Evolutionary conservation across 2,797 vertebrate species (phyloP).

Genomic region (Schizopygopsis pylzovi): DNA sequence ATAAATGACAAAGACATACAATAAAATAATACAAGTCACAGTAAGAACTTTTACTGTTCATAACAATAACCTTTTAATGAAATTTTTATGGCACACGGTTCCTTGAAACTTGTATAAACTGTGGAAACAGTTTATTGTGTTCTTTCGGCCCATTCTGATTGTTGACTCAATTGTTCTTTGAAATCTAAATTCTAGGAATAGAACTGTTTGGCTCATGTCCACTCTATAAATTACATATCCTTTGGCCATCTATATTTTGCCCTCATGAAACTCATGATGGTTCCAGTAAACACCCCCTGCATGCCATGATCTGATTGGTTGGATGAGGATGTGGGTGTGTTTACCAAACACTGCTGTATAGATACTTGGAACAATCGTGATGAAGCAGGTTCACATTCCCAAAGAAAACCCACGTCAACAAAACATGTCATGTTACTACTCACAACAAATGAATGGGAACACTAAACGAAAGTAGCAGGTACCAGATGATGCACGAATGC

Average conservation of each 20-base stretch:
- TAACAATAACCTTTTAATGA: background rate
- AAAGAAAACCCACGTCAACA: background rate
- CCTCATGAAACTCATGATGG: conserved; percentile 5
- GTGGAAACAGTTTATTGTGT: conserved; percentile 19
- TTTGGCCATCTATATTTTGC: conserved; percentile 21
- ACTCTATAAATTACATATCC: conserved; percentile 17
- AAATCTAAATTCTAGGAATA: conserved; percentile 36
- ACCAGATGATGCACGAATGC: background rate
- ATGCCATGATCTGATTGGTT: conserved; percentile 11
- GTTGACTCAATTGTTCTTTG: conserved; percentile 23
- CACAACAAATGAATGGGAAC: conserved; percentile 1
- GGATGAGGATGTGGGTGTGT: conserved; percentile 15
- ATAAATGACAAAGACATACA: background rate
- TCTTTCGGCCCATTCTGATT: background rate
- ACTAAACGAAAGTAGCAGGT: conserved; percentile 11
- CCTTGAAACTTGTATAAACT: conserved; percentile 18
- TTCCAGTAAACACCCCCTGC: conserved; percentile 24
- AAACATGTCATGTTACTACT: background rate
- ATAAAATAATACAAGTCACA: background rate
- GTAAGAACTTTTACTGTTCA: conserved; percentile 10
- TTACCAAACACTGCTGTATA: conserved; percentile 25
- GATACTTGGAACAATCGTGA: background rate
- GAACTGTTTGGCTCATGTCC: conserved; percentile 1
- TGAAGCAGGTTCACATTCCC: background rate
- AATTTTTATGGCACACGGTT: conserved; percentile 24